Percentiles rank a stretch among this genome's conserved stretches.
These are phyloP conservation scores for Cossypha niveicapilla DNA, from an alignment of 2,797 vertebrate genomes.

Conservation along the genomic window DNA sequence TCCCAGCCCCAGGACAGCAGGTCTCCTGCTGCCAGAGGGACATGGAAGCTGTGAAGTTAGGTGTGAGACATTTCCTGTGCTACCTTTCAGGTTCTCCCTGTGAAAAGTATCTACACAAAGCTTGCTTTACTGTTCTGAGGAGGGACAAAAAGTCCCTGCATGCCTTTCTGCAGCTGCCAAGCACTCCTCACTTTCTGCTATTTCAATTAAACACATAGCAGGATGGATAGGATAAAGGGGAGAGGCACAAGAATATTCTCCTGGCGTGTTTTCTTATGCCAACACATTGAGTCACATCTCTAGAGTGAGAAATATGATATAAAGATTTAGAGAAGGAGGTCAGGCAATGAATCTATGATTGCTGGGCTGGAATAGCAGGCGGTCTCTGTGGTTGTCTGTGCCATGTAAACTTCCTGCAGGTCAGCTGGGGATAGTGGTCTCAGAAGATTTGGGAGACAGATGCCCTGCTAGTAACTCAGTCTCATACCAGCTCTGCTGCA, in stretches of 20 bases:
- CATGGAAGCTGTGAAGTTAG: fast-evolving
- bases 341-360: conserved; percentile 28
- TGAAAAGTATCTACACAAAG: background rate
- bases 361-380: conserved; percentile 17
- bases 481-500: background rate
- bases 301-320: conserved; percentile 55
- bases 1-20: background rate
- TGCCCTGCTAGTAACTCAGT: background rate
- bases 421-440: conserved; percentile 46
- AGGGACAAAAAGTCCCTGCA: fast-evolving
- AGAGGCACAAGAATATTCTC: conserved; percentile 13
- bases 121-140: background rate
- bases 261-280: conserved; percentile 9
- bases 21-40: background rate
- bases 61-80: background rate
- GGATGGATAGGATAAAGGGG: conserved; percentile 16
- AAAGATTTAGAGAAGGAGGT: conserved; percentile 49
- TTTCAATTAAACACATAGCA: conserved; percentile 46
- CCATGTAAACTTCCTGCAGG: background rate
- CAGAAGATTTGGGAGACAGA: background rate
- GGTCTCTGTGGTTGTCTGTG: conserved; percentile 9
- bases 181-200: background rate
- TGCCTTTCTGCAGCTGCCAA: background rate
- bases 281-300: conserved; percentile 48
- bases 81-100: background rate